phyloP scores from a whole-genome alignment of 2,888 invertebrate genomes.

The Heteropelma amictum region DNA sequence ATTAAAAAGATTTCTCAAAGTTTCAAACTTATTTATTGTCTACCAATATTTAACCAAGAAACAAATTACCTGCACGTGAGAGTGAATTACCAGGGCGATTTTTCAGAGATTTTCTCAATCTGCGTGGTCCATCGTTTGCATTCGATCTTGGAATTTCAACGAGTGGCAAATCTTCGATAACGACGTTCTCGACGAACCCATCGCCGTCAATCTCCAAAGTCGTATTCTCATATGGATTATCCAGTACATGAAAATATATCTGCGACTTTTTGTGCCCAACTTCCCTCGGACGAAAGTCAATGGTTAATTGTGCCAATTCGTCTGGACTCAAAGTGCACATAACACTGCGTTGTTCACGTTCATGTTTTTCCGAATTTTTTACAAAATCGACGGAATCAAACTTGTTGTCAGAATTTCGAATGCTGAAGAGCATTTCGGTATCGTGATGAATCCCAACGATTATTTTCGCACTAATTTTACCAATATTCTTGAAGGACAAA shows the following conservation, averaged over 20 bases:
- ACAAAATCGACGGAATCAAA: background rate
- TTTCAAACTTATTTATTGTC: too few species aligned
- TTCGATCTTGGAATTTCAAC: constrained; percentile 33
- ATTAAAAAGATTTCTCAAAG: too few species aligned
- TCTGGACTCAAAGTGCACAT: constrained; percentile 63
- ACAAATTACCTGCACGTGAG: constrained; percentile 19
- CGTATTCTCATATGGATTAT: constrained; percentile 81
- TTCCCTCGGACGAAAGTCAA: constrained; percentile 72
- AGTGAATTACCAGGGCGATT: constrained; percentile 20
- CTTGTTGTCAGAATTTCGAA: background rate
- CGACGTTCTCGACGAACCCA: constrained; percentile 78
- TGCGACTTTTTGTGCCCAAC: constrained; percentile 63
- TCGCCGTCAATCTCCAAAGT: constrained; percentile 78
- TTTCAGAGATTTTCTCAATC: constrained; percentile 34
- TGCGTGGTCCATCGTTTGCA: background rate
- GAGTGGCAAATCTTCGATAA: constrained; percentile 74
- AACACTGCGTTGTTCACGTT: constrained; percentile 18
- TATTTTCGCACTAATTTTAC: constrained; percentile 74
- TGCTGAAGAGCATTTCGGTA: constrained; percentile 54
- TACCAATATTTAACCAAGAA: too few species aligned
- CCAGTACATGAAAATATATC: constrained; percentile 78
- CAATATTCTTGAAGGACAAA: constrained; percentile 75
- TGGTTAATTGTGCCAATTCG: constrained; percentile 66
- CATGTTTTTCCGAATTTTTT: background rate
- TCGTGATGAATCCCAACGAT: constrained; percentile 74